These are phyloP conservation scores for Heliopora coerulea DNA, from an alignment of 92 coral and sea anemone species.

Conservation along the genomic window DNA sequence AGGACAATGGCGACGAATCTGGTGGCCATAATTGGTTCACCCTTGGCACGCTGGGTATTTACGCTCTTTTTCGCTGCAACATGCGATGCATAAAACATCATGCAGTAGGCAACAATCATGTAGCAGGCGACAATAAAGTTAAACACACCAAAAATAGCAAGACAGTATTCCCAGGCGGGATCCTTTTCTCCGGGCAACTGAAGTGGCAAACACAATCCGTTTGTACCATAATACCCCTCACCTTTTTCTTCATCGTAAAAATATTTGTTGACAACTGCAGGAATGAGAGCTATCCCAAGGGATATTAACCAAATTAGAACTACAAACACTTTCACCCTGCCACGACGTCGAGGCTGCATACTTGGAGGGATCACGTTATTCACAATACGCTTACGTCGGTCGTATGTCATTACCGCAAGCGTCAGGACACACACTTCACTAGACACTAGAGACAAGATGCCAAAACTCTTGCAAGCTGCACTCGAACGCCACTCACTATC, in stretches of 20 bases:
- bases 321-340: constrained; percentile 15
- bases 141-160: constrained; percentile 69
- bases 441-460: no score
- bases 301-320: constrained; percentile 66
- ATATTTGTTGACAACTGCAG: constrained; percentile 65
- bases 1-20: background rate
- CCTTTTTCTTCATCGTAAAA: constrained; percentile 47
- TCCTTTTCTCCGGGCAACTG: constrained; percentile 81
- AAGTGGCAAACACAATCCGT: constrained; percentile 84
- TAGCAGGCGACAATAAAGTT: constrained; percentile 64
- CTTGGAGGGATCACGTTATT: no score
- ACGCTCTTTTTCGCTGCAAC: background rate
- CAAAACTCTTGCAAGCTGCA: no score
- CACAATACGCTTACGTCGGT: no score
- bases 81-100: constrained; percentile 63
- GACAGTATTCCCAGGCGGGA: constrained; percentile 83
- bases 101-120: constrained; percentile 62
- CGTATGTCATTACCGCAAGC: no score
- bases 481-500: no score
- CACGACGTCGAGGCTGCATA: no score
- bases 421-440: no score
- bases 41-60: background rate
- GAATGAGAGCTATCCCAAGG: constrained; percentile 61
- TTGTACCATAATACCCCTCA: constrained; percentile 68
- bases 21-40: background rate